Evolutionary conservation across 2,113 vertebrate genomes (phyloP), one percentile per base, ranked within the genome.

Genomic region (Salvator merianae): DNA sequence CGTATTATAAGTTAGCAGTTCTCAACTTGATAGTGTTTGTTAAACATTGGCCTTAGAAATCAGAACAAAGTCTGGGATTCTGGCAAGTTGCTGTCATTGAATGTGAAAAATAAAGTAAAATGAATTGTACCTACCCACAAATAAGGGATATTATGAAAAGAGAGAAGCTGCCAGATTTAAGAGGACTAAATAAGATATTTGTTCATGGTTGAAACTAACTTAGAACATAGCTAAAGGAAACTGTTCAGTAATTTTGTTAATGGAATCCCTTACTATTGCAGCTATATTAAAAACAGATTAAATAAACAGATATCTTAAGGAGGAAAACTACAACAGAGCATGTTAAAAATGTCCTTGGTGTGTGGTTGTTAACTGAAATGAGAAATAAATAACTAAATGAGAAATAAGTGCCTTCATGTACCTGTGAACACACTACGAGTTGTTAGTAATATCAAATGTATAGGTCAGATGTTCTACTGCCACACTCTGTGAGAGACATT

Each of bases 401-500:
- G 20, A 55, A 36, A 50, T 14, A 22, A 70, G 4, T 36, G 20
- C 38, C 28, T 43, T 73, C 13, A 36, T 34, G 62, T 73, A 43
- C 18, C 3, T 63, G 36, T 62, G 32, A 26, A 62, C 40, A 82
- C 40, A 26, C 32, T 38, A n/a, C 34, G 16, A 63, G 26, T 73
- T 63, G 36, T 82, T 72, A 59, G 34, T 30, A 2, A 18, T 73
- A 63, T 73, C 69, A 82, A 36, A 59, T 73, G 22, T 13, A 20
- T 20, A 70, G 66, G 36, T 47, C 66, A 70, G 70, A 71, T 32
- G 55, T 47, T 81, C 32, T 81, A 16, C 79, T 82, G 69, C 53
- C 81, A 82, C 80, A 73, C 34, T 82, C 80, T 82, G 80, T 82
- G 70, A 82, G 34, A 82, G 50, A 53, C 4, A 62, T 82, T 72